Evolutionary conservation across 1,140 invertebrate genomes (phyloP), one percentile per base, ranked within the genome.

Genomic region (Catajapyx aquilonaris): DNA sequence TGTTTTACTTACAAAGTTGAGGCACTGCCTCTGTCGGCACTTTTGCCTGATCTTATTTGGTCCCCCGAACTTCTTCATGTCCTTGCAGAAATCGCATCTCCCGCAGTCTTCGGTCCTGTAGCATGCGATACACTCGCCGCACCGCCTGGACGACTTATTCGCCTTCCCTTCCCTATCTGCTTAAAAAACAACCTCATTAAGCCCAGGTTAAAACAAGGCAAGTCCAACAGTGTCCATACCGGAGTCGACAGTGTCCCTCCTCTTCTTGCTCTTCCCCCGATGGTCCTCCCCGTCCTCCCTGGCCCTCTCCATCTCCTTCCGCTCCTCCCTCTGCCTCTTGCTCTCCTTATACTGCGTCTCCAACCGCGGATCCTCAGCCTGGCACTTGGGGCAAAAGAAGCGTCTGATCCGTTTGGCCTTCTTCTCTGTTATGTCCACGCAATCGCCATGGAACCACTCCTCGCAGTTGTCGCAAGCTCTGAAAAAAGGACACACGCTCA

Each of bases 361-460:
- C 9, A 91, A 55, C 7, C 65, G 71, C 0, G 83, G 72, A 62
- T 91, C 81, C 52, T 84, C 77, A 48, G 78, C 74, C 49, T 68
- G 60, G 49, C 81, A 85, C n/a, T 71, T 64, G 46, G 79, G 34
- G 60, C 91, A 96, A 55, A 81, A 94, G 50, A 88, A 96, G 46
- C 85, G 79, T 51, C 86, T 84, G 35, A 96, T 95, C 41, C 77
- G 71, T 51, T 87, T 87, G 0, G 91, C 81, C 54, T 94, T 81
- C 45, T 80, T 72, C 52, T 91, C 79, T 7, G 84, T 90, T 40
- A 96, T 86, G 46, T 81, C 83, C 48, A 97, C 91, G 56, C 91
- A 96, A 50, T 94, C 86, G 7, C 90, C 90, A 59, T 97, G 93
- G 52, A 91, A 97, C 91, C 93, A 97, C 62, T 95, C 88, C 57